These are phyloP conservation scores for Callyntrura sp. DNA, from an alignment of 2,888 invertebrate genomes.

Conservation along the genomic window DNA sequence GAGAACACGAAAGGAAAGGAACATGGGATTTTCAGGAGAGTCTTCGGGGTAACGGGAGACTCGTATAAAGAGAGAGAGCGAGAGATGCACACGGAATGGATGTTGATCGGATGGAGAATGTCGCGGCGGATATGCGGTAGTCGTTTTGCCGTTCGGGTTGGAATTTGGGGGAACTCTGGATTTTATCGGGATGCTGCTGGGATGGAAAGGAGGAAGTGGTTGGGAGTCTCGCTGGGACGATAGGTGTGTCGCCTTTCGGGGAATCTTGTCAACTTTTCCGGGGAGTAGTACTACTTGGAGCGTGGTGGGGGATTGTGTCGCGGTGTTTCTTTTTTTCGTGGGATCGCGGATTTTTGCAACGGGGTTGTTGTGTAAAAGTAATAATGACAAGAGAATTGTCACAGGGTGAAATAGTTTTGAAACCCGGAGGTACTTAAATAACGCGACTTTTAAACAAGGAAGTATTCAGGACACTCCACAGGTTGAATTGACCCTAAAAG, in stretches of 20 bases:
- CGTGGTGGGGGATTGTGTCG: background rate
- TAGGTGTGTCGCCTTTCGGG: conserved; percentile 76
- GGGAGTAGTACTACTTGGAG: background rate
- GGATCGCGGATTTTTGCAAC: background rate
- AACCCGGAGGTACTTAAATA: background rate
- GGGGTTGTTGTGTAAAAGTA: background rate
- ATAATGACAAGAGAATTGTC: too few relatives aligned
- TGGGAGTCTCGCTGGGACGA: conserved; percentile 44
- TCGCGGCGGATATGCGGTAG: background rate
- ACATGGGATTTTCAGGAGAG: conserved; percentile 31
- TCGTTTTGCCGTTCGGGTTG: too few relatives aligned
- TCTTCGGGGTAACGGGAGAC: conserved; percentile 62
- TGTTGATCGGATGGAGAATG: background rate
- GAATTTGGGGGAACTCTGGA: conserved; percentile 59
- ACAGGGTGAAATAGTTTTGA: too few relatives aligned
- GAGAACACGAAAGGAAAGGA: background rate
- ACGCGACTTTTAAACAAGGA: background rate
- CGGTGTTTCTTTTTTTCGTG: background rate
- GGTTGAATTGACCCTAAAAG: conserved; percentile 56
- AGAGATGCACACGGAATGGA: background rate
- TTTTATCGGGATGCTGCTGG: conserved; percentile 42
- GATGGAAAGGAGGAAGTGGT: conserved; percentile 27
- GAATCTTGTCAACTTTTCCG: conserved; percentile 74
- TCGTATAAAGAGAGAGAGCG: background rate
- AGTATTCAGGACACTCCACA: conserved; percentile 27